phyloP scores from a whole-genome alignment of 2,888 invertebrate genomes.

The Masnerella sp. region DNA sequence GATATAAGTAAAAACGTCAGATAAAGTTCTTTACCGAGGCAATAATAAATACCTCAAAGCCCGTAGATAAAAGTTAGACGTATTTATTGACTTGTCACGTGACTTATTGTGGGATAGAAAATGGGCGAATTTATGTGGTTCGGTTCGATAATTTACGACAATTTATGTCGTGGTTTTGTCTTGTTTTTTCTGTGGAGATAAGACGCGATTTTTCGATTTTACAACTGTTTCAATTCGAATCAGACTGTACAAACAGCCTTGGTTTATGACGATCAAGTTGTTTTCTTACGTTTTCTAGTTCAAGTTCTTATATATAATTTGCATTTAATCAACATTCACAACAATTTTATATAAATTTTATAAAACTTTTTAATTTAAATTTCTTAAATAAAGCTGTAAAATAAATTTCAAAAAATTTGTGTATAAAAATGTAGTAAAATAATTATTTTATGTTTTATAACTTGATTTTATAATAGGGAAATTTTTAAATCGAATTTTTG shows the following conservation, averaged over 20 bases:
- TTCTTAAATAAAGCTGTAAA: no score
- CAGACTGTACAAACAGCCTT: conserved; percentile 3
- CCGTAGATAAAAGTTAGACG: conserved; percentile 11
- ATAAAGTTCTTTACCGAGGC: conserved; percentile 1
- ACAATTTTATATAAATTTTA: no score
- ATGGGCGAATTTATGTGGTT: neutral
- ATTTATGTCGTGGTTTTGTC: neutral
- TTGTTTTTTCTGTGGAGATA: neutral
- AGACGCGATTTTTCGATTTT: conserved; percentile 8
- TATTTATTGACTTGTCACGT: conserved; percentile 24
- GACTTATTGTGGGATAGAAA: conserved; percentile 1
- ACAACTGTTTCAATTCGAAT: conserved; percentile 4
- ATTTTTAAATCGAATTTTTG: no score
- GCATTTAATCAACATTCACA: no score
- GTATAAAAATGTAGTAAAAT: no score
- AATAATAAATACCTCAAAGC: conserved; percentile 16
- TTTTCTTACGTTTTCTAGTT: no score
- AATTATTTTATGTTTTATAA: no score
- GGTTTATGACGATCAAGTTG: neutral
- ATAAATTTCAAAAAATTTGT: no score
- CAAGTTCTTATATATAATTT: no score
- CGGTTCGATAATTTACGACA: neutral
- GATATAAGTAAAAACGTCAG: conserved; percentile 18
- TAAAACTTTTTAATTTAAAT: no score
- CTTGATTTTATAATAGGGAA: no score